Evolutionary conservation across 1,140 invertebrate genomes (phyloP).

Genomic region (Sinonovacula constricta): DNA sequence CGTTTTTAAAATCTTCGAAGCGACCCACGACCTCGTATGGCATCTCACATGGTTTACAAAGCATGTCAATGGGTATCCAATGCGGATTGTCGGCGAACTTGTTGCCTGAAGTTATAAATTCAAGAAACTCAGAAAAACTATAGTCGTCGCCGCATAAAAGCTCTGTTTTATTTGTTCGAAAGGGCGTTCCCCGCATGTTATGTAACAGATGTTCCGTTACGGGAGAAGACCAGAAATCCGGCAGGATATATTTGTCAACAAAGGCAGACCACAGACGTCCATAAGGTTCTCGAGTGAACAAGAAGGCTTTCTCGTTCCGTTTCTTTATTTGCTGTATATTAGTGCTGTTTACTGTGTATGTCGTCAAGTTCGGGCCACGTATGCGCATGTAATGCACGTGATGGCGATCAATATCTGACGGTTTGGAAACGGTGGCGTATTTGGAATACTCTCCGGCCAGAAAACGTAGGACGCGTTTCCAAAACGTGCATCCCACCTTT

Average conservation of each 20-base stretch:
- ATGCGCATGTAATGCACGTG: slow-evolving; percentile 11
- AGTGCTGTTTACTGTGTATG: not conserved
- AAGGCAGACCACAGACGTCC: slow-evolving; percentile 56
- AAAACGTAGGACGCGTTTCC: slow-evolving; percentile 34
- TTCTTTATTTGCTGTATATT: not conserved
- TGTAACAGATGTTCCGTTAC: not conserved
- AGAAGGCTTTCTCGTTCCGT: slow-evolving; percentile 15
- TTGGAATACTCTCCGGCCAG: slow-evolving; percentile 6
- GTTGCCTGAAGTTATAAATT: not conserved
- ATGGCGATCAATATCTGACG: slow-evolving; percentile 13
- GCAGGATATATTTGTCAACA: slow-evolving; percentile 57
- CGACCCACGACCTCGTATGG: slow-evolving; percentile 56
- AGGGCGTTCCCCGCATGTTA: not conserved
- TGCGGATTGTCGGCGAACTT: slow-evolving; percentile 18
- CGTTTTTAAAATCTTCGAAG: slow-evolving; percentile 52
- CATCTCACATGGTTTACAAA: slow-evolving; percentile 57
- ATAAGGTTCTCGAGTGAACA: slow-evolving; percentile 59
- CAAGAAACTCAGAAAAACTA: slow-evolving; percentile 56
- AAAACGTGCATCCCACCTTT: slow-evolving; percentile 40
- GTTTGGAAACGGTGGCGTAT: not conserved
- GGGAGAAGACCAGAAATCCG: slow-evolving; percentile 33
- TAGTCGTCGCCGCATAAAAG: slow-evolving; percentile 25
- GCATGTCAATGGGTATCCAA: slow-evolving; percentile 53
- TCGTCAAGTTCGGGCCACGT: slow-evolving; percentile 5
- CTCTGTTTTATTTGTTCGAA: not conserved